phyloP scores from a whole-genome alignment of 1,140 invertebrate species.

The Dinothrombium tinctorium region DNA sequence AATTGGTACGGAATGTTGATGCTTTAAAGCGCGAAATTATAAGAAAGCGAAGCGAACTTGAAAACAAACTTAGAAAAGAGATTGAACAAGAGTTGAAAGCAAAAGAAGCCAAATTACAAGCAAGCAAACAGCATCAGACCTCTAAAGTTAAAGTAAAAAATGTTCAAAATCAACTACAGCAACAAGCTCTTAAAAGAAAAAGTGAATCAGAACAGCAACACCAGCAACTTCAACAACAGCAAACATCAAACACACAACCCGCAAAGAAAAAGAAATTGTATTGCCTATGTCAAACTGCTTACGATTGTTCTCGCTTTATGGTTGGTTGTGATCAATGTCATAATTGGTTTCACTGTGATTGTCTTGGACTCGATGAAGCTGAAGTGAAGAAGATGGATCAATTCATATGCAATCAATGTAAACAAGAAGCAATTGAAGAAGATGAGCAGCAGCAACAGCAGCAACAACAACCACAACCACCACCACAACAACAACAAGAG shows the following conservation, averaged over 20 bases:
- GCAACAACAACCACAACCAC: background rate
- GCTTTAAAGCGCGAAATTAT: constrained; percentile 76
- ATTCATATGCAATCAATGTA: constrained; percentile 57
- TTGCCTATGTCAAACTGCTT: constrained; percentile 78
- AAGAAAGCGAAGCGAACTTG: constrained; percentile 52
- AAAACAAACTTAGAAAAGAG: constrained; percentile 69
- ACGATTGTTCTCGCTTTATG: constrained; percentile 87
- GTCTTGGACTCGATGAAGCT: constrained; percentile 77
- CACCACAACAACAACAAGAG: background rate
- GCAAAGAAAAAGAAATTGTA: constrained; percentile 40
- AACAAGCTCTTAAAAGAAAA: background rate
- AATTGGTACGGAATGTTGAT: constrained; percentile 60
- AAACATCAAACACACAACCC: background rate
- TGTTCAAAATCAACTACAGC: background rate
- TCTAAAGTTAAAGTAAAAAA: background rate
- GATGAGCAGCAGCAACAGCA: background rate
- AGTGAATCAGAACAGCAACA: background rate
- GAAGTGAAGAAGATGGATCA: constrained; percentile 72
- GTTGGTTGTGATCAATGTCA: constrained; percentile 89
- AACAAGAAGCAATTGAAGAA: constrained; percentile 7
- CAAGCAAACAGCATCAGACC: constrained; percentile 16
- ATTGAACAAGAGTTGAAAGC: constrained; percentile 28
- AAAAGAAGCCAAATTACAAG: constrained; percentile 10
- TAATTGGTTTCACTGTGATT: constrained; percentile 95
- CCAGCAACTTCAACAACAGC: background rate